Evolutionary conservation across 2,888 invertebrate genomes (phyloP).

Genomic region (Eudemis profundana): DNA sequence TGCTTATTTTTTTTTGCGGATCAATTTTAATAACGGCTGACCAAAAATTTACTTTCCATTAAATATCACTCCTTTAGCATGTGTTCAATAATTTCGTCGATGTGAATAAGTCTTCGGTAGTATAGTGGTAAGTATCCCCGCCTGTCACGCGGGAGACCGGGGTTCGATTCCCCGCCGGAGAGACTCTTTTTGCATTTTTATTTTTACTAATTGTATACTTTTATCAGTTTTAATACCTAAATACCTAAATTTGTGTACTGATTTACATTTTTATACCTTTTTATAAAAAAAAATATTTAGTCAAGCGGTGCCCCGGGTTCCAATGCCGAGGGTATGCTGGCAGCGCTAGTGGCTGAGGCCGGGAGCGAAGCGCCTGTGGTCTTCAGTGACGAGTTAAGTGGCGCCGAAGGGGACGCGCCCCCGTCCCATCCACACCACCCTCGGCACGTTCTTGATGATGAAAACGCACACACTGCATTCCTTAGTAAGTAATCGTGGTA

Average conservation of each 20-base stretch:
- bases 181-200: conserved; percentile 24
- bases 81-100: not conserved
- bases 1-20: no score
- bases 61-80: not conserved
- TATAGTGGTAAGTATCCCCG: conserved; percentile 45
- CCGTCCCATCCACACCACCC: conserved; percentile 88
- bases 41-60: no score
- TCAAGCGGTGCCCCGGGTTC: conserved; percentile 79
- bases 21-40: no score
- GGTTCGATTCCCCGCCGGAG: conserved; percentile 61
- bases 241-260: not conserved
- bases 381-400: conserved; percentile 96
- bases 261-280: conserved; percentile 9
- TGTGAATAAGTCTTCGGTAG: conserved; percentile 2
- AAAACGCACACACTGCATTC: conserved; percentile 97
- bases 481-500: conserved; percentile 87
- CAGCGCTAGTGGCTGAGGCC: conserved; percentile 97
- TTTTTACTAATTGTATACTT: no score
- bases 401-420: conserved; percentile 63
- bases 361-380: conserved; percentile 96
- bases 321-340: conserved; percentile 92
- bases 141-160: conserved; percentile 58
- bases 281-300: conserved; percentile 17
- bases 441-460: conserved; percentile 93
- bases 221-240: not conserved